Conservation (phyloP, 1,140 invertebrate species). For the Aleiodes sp. region DNA sequence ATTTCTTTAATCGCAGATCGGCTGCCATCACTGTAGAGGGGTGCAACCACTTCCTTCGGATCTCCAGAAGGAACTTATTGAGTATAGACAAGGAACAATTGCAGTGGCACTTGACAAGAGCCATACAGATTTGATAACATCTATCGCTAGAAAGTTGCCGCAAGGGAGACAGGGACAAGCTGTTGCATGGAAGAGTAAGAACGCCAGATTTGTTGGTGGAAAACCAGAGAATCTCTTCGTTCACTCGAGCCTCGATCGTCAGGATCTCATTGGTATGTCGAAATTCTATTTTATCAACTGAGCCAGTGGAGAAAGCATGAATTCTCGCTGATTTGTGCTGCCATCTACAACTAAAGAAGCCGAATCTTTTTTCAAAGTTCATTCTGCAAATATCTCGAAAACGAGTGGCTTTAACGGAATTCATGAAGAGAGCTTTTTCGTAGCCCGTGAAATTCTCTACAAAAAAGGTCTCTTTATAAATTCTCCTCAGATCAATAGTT, state of each 20-base stretch:
- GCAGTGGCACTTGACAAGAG: constrained; percentile 51
- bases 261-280: constrained; percentile 59
- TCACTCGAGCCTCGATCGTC: constrained; percentile 49
- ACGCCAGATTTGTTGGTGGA: constrained; percentile 32
- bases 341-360: no score
- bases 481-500: no score
- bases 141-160: constrained; percentile 50
- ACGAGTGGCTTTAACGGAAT: no score
- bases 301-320: no score
- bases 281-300: constrained; percentile 7
- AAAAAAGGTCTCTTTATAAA: no score
- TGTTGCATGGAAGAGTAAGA: constrained; percentile 54
- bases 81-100: constrained; percentile 52
- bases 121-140: constrained; percentile 47
- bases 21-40: constrained; percentile 62
- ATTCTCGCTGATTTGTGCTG: no score
- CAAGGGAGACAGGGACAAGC: constrained; percentile 55
- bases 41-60: constrained; percentile 48
- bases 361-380: no score
- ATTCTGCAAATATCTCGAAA: no score
- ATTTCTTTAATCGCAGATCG: constrained; percentile 48
- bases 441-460: no score
- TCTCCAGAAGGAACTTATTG: constrained; percentile 55
- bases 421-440: no score
- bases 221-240: constrained; percentile 55